phyloP scores from a whole-genome alignment of 2,113 vertebrate genomes.

The Chloropsis cyanopogon region DNA sequence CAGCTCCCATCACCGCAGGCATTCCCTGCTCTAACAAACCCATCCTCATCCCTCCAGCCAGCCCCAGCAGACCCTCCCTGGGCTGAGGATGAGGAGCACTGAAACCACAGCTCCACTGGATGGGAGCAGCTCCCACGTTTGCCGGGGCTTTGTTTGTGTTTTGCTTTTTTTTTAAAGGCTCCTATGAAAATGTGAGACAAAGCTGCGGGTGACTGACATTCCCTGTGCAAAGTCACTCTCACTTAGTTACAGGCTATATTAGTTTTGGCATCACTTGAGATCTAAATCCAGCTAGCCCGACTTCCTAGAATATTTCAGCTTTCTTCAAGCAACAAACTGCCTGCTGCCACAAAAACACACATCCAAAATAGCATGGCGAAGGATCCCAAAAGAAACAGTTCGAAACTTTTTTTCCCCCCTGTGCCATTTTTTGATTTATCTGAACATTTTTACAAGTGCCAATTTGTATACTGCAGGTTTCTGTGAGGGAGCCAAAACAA shows the following conservation, averaged over 20 bases:
- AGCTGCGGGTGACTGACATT: conserved; percentile 55
- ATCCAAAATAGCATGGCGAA: conserved; percentile 45
- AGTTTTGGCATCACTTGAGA: conserved; percentile 41
- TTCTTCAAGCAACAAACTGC: conserved; percentile 56
- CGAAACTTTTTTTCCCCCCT: background rate
- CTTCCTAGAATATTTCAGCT: conserved; percentile 63
- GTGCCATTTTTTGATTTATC: conserved; percentile 56
- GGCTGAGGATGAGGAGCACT: background rate
- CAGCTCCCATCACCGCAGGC: background rate
- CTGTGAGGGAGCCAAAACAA: conserved; percentile 54
- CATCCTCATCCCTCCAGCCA: background rate
- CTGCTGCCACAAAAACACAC: conserved; percentile 57
- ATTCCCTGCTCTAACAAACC: background rate
- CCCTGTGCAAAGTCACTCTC: conserved; percentile 44
- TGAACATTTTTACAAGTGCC: conserved; percentile 58
- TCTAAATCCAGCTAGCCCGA: conserved; percentile 50
- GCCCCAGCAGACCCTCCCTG: background rate
- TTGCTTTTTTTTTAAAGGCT: conserved; percentile 7
- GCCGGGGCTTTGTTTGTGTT: conserved; percentile 32
- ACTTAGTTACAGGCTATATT: conserved; percentile 51
- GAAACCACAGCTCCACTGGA: background rate
- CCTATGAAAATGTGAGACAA: conserved; percentile 27
- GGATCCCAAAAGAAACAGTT: conserved; percentile 61
- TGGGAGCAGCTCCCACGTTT: background rate
- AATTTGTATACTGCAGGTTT: conserved; percentile 57